Conservation (phyloP, 2,113 vertebrate species). For the Arenaria interpres region DNA sequence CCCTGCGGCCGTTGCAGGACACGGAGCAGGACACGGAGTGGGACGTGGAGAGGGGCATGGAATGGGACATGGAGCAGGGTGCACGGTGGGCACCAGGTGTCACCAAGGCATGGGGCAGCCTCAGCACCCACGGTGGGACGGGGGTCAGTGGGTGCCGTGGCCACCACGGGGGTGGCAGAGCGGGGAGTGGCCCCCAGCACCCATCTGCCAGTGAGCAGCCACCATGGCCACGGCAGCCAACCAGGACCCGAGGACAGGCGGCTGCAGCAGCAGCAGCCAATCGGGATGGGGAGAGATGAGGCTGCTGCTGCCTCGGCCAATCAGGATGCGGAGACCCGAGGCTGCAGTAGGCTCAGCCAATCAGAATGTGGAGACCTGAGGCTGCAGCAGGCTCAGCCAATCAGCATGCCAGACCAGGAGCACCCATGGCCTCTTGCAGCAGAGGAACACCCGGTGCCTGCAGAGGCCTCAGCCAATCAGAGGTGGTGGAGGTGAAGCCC, state of each 20-base stretch:
- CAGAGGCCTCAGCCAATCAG: background rate
- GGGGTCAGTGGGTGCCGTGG: background rate
- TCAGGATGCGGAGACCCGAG: fast-evolving
- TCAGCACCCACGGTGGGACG: background rate
- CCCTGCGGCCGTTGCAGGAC: fast-evolving
- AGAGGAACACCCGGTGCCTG: background rate
- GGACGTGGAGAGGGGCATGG: background rate
- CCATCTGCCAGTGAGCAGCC: background rate
- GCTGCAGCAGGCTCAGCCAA: background rate
- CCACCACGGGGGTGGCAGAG: background rate
- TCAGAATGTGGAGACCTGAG: fast-evolving
- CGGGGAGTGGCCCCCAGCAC: background rate
- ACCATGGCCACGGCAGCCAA: background rate
- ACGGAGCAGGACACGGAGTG: no score
- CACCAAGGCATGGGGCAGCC: background rate
- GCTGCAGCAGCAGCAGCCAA: background rate
- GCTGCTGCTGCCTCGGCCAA: background rate
- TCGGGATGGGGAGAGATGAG: fast-evolving
- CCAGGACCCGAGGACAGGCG: background rate
- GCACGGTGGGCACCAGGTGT: background rate
- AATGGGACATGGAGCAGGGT: no score
- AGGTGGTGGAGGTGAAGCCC: background rate
- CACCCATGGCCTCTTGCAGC: background rate
- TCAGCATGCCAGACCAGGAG: background rate
- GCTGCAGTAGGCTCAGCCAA: background rate